Conservation (phyloP, 2,888 invertebrate species). For the Fragum sueziense region DNA sequence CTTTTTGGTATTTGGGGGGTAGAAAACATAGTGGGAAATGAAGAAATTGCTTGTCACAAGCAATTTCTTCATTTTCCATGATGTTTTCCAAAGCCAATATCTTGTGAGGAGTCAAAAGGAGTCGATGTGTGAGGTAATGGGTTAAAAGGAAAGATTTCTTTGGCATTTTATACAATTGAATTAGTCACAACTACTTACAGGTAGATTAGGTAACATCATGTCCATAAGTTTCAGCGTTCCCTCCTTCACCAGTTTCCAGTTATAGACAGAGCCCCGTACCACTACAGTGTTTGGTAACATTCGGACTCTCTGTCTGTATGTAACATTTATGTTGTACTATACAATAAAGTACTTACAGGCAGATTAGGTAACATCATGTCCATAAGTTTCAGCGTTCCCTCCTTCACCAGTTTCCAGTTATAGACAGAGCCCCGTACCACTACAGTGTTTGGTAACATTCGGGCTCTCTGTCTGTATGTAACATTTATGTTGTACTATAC, state of each 20-base stretch:
- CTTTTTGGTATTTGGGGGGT: too few relatives aligned
- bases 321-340: constrained; percentile 94
- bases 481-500: constrained; percentile 95
- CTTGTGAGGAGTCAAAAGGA: too few relatives aligned
- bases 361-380: constrained; percentile 79
- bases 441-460: constrained; percentile 86
- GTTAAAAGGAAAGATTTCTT: too few relatives aligned
- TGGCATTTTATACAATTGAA: too few relatives aligned
- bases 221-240: constrained; percentile 86
- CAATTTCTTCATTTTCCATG: neutral
- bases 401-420: constrained; percentile 93
- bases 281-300: constrained; percentile 88
- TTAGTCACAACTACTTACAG: too few relatives aligned
- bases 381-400: constrained; percentile 87
- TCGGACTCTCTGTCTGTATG: constrained; percentile 88
- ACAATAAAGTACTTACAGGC: too few relatives aligned
- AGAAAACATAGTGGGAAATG: constrained; percentile 6
- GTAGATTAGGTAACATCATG: constrained; percentile 77
- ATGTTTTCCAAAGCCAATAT: too few relatives aligned
- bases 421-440: constrained; percentile 95
- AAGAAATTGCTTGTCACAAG: neutral
- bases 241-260: constrained; percentile 93
- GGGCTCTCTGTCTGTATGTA: constrained; percentile 88
- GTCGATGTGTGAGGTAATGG: neutral
- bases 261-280: constrained; percentile 96